Evolutionary conservation across 2,888 invertebrate genomes (phyloP).

Genomic region (Epinotia bilunana): DNA sequence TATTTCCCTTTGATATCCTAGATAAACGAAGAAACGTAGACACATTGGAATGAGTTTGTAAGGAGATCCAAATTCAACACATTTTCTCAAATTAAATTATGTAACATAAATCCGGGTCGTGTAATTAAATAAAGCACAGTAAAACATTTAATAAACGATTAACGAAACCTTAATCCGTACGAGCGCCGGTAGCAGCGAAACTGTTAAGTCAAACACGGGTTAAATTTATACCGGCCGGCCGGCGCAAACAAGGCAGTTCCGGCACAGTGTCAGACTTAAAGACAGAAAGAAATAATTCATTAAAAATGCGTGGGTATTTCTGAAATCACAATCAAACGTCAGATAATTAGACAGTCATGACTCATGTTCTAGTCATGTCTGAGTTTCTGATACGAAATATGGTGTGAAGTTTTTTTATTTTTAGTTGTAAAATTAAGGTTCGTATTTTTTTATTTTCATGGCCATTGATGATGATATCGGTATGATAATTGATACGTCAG

Average conservation of each 20-base stretch:
- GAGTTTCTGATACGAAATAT: no score
- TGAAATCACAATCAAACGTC: no score
- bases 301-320: no score
- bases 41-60: not conserved
- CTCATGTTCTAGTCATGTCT: no score
- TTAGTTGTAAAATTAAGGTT: no score
- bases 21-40: no score
- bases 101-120: slow-evolving; percentile 32
- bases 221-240: slow-evolving; percentile 68
- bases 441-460: no score
- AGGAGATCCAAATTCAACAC: slow-evolving; percentile 13
- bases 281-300: slow-evolving; percentile 10
- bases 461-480: no score
- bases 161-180: slow-evolving; percentile 46
- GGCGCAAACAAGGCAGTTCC: slow-evolving; percentile 65
- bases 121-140: slow-evolving; percentile 39
- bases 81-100: slow-evolving; percentile 18
- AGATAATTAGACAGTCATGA: no score
- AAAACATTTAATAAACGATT: slow-evolving; percentile 45
- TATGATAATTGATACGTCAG: no score
- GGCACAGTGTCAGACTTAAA: slow-evolving; percentile 25
- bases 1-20: no score
- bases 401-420: no score
- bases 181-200: slow-evolving; percentile 37
- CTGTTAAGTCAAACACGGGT: slow-evolving; percentile 68